phyloP scores from a whole-genome alignment of 2,888 invertebrate genomes.

The Aspidiotus rigidus region DNA sequence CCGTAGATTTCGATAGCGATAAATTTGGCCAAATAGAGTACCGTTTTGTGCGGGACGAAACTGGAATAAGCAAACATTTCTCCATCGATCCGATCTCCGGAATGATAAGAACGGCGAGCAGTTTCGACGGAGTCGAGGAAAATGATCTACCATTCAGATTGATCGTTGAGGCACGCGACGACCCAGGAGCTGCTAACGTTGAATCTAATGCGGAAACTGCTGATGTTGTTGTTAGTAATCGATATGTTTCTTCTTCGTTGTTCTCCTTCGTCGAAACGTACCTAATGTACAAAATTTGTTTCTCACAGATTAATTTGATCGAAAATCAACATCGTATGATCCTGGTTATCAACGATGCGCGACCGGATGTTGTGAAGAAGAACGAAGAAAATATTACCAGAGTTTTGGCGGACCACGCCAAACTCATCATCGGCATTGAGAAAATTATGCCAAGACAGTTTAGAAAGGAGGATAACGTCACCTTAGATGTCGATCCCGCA shows the following conservation, averaged over 20 bases:
- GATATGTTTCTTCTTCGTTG: background rate
- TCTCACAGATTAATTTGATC: constrained; percentile 61
- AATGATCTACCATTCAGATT: constrained; percentile 63
- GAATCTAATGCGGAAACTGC: constrained; percentile 56
- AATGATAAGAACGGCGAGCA: constrained; percentile 62
- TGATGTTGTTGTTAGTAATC: constrained; percentile 53
- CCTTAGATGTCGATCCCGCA: constrained; percentile 57
- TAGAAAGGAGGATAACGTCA: constrained; percentile 59
- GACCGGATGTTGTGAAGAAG: constrained; percentile 58
- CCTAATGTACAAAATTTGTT: background rate
- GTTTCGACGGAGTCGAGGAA: constrained; percentile 57
- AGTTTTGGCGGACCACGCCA: constrained; percentile 61
- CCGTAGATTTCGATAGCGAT: constrained; percentile 77
- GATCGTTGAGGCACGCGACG: constrained; percentile 63
- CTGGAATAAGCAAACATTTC: constrained; percentile 55
- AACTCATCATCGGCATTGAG: constrained; percentile 70
- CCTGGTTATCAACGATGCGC: constrained; percentile 63
- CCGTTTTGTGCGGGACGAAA: constrained; percentile 43
- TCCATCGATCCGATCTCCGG: constrained; percentile 64
- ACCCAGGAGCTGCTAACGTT: constrained; percentile 52
- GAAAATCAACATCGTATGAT: constrained; percentile 67
- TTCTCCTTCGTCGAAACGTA: background rate
- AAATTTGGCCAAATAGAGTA: constrained; percentile 72
- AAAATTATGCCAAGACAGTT: constrained; percentile 69
- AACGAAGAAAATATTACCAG: constrained; percentile 50